phyloP scores from a whole-genome alignment of 2,797 vertebrate genomes.

The Myoxocephalus aenaeus region DNA sequence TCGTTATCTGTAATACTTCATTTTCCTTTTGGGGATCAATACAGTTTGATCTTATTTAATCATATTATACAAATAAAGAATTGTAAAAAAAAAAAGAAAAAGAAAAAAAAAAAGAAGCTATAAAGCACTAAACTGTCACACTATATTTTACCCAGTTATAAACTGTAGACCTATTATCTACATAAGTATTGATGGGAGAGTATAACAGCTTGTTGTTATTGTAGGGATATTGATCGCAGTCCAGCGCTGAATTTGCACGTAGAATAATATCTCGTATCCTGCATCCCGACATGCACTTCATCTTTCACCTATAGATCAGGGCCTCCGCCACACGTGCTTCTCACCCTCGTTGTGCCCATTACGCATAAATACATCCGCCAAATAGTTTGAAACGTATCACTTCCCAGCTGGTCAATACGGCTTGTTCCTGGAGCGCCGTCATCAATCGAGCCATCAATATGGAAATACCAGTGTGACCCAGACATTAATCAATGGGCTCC shows the following conservation, averaged over 20 bases:
- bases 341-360: slow-evolving; percentile 28
- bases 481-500: slow-evolving; percentile 84
- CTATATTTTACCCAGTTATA: neutral
- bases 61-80: neutral
- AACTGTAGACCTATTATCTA: neutral
- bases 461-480: slow-evolving; percentile 85
- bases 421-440: slow-evolving; percentile 80
- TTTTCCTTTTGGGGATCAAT: neutral
- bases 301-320: neutral
- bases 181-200: neutral
- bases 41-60: neutral
- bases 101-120: neutral
- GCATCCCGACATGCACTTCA: neutral
- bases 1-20: neutral
- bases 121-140: neutral
- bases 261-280: neutral
- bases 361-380: slow-evolving; percentile 67
- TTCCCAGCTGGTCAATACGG: slow-evolving; percentile 79
- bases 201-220: slow-evolving; percentile 20
- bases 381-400: slow-evolving; percentile 77
- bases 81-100: neutral
- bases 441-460: slow-evolving; percentile 88
- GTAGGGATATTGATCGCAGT: slow-evolving; percentile 20
- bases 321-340: slow-evolving; percentile 10
- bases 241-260: neutral